Evolutionary conservation across 1,140 invertebrate genomes (phyloP).

Genomic region (Gryllus bimaculatus): DNA sequence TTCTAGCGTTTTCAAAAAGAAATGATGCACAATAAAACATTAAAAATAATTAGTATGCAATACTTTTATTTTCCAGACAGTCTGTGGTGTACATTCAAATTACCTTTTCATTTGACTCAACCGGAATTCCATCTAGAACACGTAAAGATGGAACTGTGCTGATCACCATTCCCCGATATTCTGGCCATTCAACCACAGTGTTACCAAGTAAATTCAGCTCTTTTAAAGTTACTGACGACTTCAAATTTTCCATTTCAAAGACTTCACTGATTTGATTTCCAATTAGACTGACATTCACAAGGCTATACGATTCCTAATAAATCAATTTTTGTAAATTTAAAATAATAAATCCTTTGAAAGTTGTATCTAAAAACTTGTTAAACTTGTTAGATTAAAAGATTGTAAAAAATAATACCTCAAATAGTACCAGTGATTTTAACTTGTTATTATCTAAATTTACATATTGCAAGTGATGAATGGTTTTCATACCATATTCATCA

Average conservation of each 20-base stretch:
- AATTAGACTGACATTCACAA: not conserved
- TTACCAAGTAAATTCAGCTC: not conserved
- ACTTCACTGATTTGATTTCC: not conserved
- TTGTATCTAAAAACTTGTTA: too few relatives aligned
- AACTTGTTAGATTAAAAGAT: too few relatives aligned
- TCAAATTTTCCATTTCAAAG: not conserved
- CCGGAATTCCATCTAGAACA: not conserved
- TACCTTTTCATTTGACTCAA: not conserved
- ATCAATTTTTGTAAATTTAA: not conserved
- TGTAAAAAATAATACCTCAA: slow-evolving; percentile 7
- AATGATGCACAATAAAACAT: not conserved
- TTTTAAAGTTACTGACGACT: not conserved
- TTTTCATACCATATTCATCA: slow-evolving; percentile 9
- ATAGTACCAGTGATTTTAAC: not conserved
- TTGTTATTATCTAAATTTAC: slow-evolving; percentile 7
- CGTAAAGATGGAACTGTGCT: not conserved
- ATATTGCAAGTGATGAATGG: slow-evolving; percentile 6
- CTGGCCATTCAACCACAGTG: not conserved
- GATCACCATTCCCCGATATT: not conserved
- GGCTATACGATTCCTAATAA: not conserved
- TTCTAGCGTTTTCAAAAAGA: not conserved
- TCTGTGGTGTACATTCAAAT: not conserved
- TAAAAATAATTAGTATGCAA: not conserved
- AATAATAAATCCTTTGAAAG: not conserved
- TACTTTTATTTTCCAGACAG: not conserved